Conservation (phyloP, 2,797 vertebrate species). For the Sebastes itinus region DNA sequence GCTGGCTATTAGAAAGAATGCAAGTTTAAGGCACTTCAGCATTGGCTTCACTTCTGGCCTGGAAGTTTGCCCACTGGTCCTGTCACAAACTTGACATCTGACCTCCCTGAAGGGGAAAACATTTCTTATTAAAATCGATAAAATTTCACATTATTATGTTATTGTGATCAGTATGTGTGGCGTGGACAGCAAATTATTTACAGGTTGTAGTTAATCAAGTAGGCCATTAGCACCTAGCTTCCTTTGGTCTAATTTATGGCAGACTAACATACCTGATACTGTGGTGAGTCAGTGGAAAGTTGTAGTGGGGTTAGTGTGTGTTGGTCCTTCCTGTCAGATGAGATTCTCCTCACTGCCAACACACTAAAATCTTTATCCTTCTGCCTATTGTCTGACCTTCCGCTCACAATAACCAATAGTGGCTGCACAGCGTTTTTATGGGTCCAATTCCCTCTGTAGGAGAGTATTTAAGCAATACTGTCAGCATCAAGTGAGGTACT, state of each 20-base stretch:
- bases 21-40: fast-evolving
- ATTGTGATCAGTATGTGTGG: background rate
- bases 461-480: constrained; percentile 1
- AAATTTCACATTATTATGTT: background rate
- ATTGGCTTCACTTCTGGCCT: too few species aligned
- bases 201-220: background rate
- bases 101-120: too few species aligned
- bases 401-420: constrained; percentile 31
- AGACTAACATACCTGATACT: constrained; percentile 25
- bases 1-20: too few species aligned
- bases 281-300: constrained; percentile 50
- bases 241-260: constrained; percentile 31
- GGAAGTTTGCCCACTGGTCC: too few species aligned
- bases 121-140: background rate
- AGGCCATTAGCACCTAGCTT: background rate
- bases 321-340: constrained; percentile 27
- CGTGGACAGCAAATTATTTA: background rate
- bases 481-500: background rate
- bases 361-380: constrained; percentile 76
- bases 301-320: constrained; percentile 8
- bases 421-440: constrained; percentile 29
- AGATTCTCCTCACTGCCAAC: constrained; percentile 65
- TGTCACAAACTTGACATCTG: background rate
- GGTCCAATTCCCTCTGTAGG: background rate
- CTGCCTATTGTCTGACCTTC: constrained; percentile 55